These are phyloP conservation scores for Chondrosia reniformis DNA, from an alignment of 37 sponge, comb jelly and placozoan species.

Conservation along the genomic window DNA sequence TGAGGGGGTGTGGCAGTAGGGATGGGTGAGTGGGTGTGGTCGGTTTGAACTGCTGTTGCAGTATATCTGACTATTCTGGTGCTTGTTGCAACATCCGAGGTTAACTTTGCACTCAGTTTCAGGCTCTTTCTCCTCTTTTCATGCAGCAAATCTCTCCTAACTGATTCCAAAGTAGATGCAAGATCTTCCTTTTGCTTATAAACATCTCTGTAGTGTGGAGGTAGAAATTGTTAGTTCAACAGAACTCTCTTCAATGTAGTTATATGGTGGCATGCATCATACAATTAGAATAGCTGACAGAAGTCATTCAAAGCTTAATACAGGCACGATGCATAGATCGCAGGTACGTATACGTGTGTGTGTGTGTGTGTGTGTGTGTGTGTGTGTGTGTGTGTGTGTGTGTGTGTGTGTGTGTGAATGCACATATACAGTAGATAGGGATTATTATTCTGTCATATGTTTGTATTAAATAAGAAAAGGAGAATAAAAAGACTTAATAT, in stretches of 20 bases:
- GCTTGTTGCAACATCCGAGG: not conserved
- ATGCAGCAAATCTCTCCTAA: constrained; percentile 1
- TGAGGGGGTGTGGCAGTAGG: not conserved
- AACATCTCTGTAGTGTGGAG: not conserved
- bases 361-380: not conserved
- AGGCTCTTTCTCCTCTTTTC: not conserved
- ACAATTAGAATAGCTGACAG: no score
- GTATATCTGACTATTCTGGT: not conserved
- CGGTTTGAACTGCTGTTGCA: no score
- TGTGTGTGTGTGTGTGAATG: not conserved
- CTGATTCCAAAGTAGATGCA: not conserved
- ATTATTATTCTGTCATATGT: no score
- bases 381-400: not conserved
- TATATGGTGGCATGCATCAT: no score
- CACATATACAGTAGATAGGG: no score
- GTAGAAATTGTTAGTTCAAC: not conserved
- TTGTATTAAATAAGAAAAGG: no score
- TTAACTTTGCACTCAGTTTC: not conserved
- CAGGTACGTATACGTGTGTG: not conserved
- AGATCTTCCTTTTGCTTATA: not conserved
- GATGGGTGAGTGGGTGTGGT: no score
- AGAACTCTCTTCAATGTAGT: no score
- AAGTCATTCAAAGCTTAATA: no score
- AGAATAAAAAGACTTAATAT: no score
- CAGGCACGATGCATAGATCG: not conserved